Evolutionary conservation across 2,113 vertebrate genomes (phyloP).

Genomic region (Prionailurus bengalensis): DNA sequence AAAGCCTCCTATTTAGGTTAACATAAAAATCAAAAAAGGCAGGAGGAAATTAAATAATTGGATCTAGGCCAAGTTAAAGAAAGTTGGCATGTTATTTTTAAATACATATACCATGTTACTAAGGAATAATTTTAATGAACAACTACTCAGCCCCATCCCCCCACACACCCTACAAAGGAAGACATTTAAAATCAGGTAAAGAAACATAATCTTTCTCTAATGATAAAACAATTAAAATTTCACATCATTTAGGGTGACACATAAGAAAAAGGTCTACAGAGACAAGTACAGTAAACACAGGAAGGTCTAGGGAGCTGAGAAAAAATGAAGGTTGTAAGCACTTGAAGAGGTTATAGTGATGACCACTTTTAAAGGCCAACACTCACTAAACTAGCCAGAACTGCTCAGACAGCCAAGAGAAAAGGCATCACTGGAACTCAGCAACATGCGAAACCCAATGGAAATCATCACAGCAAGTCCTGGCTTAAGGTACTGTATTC

Average conservation of each 20-base stretch:
- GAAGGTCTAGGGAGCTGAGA: neutral
- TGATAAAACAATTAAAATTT: neutral
- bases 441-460: constrained; percentile 88
- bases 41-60: constrained; percentile 16
- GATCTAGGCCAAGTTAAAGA: neutral
- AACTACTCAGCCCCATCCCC: neutral
- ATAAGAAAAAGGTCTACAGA: neutral
- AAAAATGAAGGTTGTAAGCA: neutral
- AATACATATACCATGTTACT: neutral
- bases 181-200: constrained; percentile 29
- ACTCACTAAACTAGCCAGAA: constrained; percentile 52
- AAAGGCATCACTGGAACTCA: constrained; percentile 85
- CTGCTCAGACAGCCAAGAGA: constrained; percentile 93
- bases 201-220: neutral
- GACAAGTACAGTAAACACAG: neutral
- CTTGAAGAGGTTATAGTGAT: neutral
- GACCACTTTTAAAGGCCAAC: neutral
- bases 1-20: neutral
- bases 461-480: constrained; percentile 88
- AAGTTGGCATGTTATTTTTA: constrained; percentile 9
- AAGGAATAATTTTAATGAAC: neutral
- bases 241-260: neutral
- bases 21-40: neutral
- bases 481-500: neutral
- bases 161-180: neutral